Base-by-base conservation (phyloP, 2,888 invertebrate genomes). In the Crioceris asparagi region DNA sequence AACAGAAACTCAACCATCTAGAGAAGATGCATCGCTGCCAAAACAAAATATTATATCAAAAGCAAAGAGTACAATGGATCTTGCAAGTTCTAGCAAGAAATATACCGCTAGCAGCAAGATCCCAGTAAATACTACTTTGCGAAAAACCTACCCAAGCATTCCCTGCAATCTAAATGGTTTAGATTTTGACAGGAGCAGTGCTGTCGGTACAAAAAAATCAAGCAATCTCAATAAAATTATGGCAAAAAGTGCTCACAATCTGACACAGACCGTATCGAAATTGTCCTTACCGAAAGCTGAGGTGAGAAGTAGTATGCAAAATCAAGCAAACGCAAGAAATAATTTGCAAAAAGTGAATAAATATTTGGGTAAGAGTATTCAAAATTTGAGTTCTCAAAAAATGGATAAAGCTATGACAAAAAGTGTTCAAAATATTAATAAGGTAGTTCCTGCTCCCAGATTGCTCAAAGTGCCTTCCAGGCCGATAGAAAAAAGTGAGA, bases 91-190 rank as follows among this genome's bases (percentile, higher is more conserved):
- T 25, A 42, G 48, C 34, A 47, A 42, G 39, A 50, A 45, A 43
- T 33, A 44, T 16, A 46, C 44, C n/a, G 39, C 44, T 32, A 32
- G 18, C 10, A 61, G 61, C 41, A 57, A 52, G 41, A 65, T 65
- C 29, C 65, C 65, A 1, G 52, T 65, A 0, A 64, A 60, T 38
- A 50, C 52, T 1, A 44, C 45, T 7, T 45, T 64, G 29, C 55
- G 54, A 36, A 61, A 57, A 38, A 48, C 52, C 3, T 62, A 61
- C 38, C 62, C 62, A 1, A 64, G 64, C 51, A 65, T 61, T 64
- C 65, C 65, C 40, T 56, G 56, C 52, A 60, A 60, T 64, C 65
- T 65, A 48, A 58, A 61, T 39, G 45, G 52, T 40, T 45, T 56
- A 56, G 57, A 58, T 46, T 45, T 44, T 35, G 44, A 41, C 45